phyloP scores from a whole-genome alignment of 2,113 vertebrate genomes.

The Cyphomyrus plagiostoma region DNA sequence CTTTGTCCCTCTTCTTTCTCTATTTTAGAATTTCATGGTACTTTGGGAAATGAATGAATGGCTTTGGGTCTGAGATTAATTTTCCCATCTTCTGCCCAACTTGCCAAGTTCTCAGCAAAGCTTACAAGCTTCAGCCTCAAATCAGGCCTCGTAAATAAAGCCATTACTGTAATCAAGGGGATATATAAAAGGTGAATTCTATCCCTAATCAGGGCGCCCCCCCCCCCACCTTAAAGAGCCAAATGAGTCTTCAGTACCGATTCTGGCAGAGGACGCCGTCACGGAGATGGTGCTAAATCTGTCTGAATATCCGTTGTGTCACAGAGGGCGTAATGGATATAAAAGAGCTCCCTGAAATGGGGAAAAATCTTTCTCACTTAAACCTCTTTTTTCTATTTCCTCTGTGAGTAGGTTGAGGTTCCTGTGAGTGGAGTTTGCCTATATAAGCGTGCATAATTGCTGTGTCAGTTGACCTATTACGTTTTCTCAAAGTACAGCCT shows the following conservation, averaged over 20 bases:
- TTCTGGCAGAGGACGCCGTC: conserved; percentile 43
- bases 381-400: conserved; percentile 11
- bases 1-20: conserved; percentile 46
- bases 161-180: conserved; percentile 55
- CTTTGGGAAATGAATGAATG: conserved; percentile 48
- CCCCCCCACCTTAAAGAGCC: conserved; percentile 52
- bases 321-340: conserved; percentile 57
- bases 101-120: conserved; percentile 30
- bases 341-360: conserved; percentile 47
- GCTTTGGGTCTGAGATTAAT: conserved; percentile 51
- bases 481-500: neutral
- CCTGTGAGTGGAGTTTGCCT: neutral
- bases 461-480: neutral
- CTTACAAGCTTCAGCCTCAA: conserved; percentile 32
- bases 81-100: conserved; percentile 27
- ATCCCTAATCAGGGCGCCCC: conserved; percentile 46
- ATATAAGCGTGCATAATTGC: neutral
- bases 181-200: conserved; percentile 50
- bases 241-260: conserved; percentile 54
- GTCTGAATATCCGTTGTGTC: conserved; percentile 61
- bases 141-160: conserved; percentile 54
- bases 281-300: conserved; percentile 54
- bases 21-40: conserved; percentile 42
- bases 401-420: neutral
- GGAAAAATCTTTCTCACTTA: conserved; percentile 31